Evolutionary conservation across 2,888 invertebrate genomes (phyloP).

Genomic region (Brenthis hecate): DNA sequence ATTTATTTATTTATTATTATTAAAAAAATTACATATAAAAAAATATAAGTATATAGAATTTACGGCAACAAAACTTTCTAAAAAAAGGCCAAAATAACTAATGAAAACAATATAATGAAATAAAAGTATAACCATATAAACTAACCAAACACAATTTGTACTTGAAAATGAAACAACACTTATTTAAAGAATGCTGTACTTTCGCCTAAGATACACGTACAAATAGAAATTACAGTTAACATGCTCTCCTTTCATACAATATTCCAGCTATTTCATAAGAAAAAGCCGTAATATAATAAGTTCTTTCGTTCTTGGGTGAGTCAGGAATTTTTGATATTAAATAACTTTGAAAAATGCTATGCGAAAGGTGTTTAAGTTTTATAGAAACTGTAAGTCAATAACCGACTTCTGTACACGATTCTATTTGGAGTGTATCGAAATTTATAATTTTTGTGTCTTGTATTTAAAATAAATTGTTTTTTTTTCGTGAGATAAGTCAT

Average conservation of each 20-base stretch:
- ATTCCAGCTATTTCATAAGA: constrained; percentile 18
- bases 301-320: constrained; percentile 16
- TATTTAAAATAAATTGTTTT: too few relatives aligned
- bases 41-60: too few relatives aligned
- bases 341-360: constrained; percentile 22
- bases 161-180: too few relatives aligned
- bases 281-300: constrained; percentile 17
- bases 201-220: background rate
- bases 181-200: too few relatives aligned
- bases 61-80: too few relatives aligned
- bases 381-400: constrained; percentile 9
- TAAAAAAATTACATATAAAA: too few relatives aligned
- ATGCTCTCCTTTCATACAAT: constrained; percentile 16
- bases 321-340: constrained; percentile 20
- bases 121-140: too few relatives aligned
- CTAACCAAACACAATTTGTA: too few relatives aligned
- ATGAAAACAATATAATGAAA: too few relatives aligned
- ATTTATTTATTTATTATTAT: too few relatives aligned
- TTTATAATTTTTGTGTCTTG: background rate
- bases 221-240: background rate
- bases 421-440: background rate
- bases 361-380: constrained; percentile 19
- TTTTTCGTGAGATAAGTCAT: too few relatives aligned
- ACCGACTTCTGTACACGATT: background rate
- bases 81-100: too few relatives aligned